Evolutionary conservation across 2,797 vertebrate species (phyloP), one percentile per base, ranked within the genome.

Genomic region (Paedocypris micromegethes): DNA sequence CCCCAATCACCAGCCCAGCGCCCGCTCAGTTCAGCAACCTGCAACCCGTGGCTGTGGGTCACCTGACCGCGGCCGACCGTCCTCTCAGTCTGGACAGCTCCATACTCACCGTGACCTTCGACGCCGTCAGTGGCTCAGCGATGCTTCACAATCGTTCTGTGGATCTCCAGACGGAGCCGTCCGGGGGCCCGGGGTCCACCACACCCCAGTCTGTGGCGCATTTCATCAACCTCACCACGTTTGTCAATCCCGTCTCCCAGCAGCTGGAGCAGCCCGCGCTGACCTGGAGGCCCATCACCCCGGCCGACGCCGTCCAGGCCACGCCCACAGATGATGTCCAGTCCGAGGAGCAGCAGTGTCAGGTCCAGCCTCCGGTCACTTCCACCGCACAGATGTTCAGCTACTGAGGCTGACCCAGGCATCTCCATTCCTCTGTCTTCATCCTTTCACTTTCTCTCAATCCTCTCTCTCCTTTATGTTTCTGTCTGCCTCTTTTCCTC

Each of bases 51-150:
- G 91, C 95, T 0, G 91, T 97, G 37, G 88, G 94, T 47, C 94
- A 96, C 77, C 90, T 98, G 68, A 80, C 89, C 0, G 60, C 92
- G 56, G 83, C 88, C 0, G 94, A 97, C 44, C 90, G 94, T 7
- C 92, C 96, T 52, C 84, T 98, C 64, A 93, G 93, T 9, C 88
- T 98, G 72, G 96, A 98, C 88, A 97, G 90, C 86, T 96, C 96
- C 39, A 98, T 98, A 83, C 91, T 98, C 80, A 98, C 96, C 0
- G 96, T 98, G 75, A 98, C 95, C 37, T 98, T 98, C 2, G 95
- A 98, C 79, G 84, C 96, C 0, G 93, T 98, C 84, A 95, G 94
- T 0, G 92, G 94, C 72, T 93, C 94, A 0, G 90, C 94, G 74
- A 87, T 96, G 91, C 85, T 98, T 58, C 96, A 98, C 84, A 95